Evolutionary conservation across 2,888 invertebrate species (phyloP).

Genomic region (Amphimallon solstitiale): DNA sequence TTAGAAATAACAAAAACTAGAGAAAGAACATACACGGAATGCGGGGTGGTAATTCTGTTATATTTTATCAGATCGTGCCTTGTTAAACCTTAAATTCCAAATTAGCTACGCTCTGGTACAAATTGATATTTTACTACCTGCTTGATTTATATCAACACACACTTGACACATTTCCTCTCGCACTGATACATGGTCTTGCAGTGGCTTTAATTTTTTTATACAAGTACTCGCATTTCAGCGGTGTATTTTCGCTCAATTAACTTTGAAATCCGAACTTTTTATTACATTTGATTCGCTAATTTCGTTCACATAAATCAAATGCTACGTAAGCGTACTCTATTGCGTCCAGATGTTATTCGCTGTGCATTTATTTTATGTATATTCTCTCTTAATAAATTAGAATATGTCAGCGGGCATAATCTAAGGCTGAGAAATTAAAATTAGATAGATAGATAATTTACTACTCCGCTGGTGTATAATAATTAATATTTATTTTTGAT

Average conservation of each 20-base stretch:
- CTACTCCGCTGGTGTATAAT: too few species aligned
- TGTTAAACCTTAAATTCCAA: slow-evolving; percentile 30
- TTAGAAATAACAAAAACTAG: slow-evolving; percentile 7
- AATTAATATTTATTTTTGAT: too few species aligned
- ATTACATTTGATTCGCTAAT: slow-evolving; percentile 18
- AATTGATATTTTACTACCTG: slow-evolving; percentile 32
- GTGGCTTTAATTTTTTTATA: slow-evolving; percentile 26
- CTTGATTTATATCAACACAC: slow-evolving; percentile 25
- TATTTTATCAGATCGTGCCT: slow-evolving; percentile 11
- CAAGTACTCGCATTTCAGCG: slow-evolving; percentile 21
- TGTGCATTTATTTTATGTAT: slow-evolving; percentile 7
- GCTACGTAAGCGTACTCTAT: slow-evolving; percentile 5
- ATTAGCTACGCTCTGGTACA: slow-evolving; percentile 14
- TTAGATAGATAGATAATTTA: too few species aligned
- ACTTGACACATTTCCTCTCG: slow-evolving; percentile 16
- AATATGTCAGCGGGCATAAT: too few species aligned
- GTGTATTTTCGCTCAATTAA: slow-evolving; percentile 26
- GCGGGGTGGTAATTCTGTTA: slow-evolving; percentile 5
- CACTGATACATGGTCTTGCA: slow-evolving; percentile 17
- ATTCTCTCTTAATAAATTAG: slow-evolving; percentile 10
- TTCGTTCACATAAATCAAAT: slow-evolving; percentile 23
- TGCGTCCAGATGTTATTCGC: neutral
- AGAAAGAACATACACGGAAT: neutral
- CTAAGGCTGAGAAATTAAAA: too few species aligned
- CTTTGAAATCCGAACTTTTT: slow-evolving; percentile 17